Conservation (phyloP, 2,797 vertebrate species). For the Oreortyx pictus region DNA sequence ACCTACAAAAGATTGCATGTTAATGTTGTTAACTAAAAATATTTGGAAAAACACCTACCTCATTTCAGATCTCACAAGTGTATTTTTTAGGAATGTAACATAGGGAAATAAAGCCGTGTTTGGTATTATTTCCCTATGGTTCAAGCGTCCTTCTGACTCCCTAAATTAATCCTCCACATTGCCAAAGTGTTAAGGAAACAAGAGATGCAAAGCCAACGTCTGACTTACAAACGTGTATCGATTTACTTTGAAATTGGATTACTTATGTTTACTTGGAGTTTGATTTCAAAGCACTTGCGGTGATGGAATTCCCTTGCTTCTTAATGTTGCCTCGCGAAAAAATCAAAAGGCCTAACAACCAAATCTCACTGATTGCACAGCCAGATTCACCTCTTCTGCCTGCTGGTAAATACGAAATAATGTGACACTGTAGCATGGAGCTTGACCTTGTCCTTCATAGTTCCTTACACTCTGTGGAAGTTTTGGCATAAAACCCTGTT, state of each 20-base stretch:
- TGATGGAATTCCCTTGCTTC: conserved; percentile 74
- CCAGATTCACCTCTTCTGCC: conserved; percentile 32
- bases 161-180: not conserved
- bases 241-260: conserved; percentile 70
- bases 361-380: conserved; percentile 51
- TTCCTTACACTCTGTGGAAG: not conserved
- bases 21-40: conserved; percentile 65
- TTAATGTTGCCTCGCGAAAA: conserved; percentile 57
- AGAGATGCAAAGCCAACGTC: not conserved
- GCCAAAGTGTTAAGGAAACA: not conserved
- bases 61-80: conserved; percentile 62
- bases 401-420: conserved; percentile 40
- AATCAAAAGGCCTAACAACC: conserved; percentile 40
- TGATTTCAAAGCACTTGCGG: conserved; percentile 73
- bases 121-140: conserved; percentile 50
- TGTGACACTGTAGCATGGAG: conserved; percentile 38
- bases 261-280: conserved; percentile 48
- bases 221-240: not conserved
- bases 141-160: not conserved
- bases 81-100: conserved; percentile 9
- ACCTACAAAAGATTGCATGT: conserved; percentile 50
- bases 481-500: conserved; percentile 18
- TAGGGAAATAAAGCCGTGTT: conserved; percentile 43
- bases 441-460: conserved; percentile 39
- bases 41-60: conserved; percentile 64